Base-by-base conservation (phyloP, 2,113 vertebrate species). In the Megaceryle maxima region DNA sequence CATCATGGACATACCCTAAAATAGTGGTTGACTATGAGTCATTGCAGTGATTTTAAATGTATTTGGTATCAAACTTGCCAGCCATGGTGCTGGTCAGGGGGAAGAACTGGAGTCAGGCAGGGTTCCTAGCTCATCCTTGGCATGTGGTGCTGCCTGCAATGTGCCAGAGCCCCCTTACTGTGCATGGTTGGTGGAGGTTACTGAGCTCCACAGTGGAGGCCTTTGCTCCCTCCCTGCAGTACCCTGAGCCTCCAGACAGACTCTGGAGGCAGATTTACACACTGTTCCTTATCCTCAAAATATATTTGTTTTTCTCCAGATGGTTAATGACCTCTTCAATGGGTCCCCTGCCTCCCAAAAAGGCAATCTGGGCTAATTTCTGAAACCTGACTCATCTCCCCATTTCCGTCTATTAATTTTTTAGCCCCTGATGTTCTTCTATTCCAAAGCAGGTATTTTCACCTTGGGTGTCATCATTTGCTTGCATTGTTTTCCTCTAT, bases 61-160 rank as follows among this genome's bases (percentile, higher is more conserved):
- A 2, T 4, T 6, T 20, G 2, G 1, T 46, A 35, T 7, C 41
- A 59, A 80, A 53, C 16, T 3, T 1, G 5, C 6, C 25, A 3
- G 16, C 37, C 2, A 3, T 0, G 2, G 33, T 4, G 2, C 25
- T 2, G 1, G 5, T 24, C 9, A 6, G 2, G 39, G n/a, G n/a
- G 13, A 31, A 79, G n/a, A 20, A 16, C 6, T 31, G 28, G 29
- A 56, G 26, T 9, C 51, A 50, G 44, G 6, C 29, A 59, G 66
- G 15, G 20, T 4, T 46, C 22, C 15, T 1, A 3, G 15, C 51
- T 72, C 9, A 6, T 10, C 15, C 10, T 24, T 56, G 12, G 33
- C 20, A 17, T 1, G 4, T 14, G 15, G 7, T 29, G 41, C 24
- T 55, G 12, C 24, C 44, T 37, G 37, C 33, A 25, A 7, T 1